Base-by-base conservation (phyloP, 2,797 vertebrate species). In the Apodemus agrarius region DNA sequence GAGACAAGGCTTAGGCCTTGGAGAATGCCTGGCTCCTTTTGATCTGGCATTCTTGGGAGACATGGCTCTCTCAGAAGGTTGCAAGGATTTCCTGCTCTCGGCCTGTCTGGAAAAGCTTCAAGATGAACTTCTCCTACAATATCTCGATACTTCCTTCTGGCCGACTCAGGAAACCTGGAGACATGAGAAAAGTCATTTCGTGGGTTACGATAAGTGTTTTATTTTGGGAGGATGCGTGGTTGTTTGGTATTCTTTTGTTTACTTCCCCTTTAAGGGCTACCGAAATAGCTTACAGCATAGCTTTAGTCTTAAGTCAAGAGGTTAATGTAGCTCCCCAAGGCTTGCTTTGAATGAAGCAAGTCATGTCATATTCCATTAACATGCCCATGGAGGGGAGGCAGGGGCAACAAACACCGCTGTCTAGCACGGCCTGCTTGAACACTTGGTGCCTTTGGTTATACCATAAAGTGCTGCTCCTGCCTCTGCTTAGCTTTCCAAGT, bases 151-250 rank as follows among this genome's bases (percentile, higher is more conserved):
- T 97, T 97, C 97, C 97, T 96, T 97, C 96, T 97, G 90, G 85
- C 65, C 19, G 57, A 96, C 85, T 97, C 97, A 97, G 97, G 96
- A 97, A 97, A 97, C 95, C 65, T 94, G 95, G 95, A 96, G 97
- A 94, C 97, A 97, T 96, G 96, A 59, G 75, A 97, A 97, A 96
- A 96, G 84, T 88, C 94, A 95, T 93, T 96, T 93, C 93, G 65
- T 49, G 91, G 94, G 84, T 96, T 97, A 92, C 95, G 96, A 91
- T 97, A 98, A 98, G 97, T 96, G 97, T 98, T 97, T 97, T 96
- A 97, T 98, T 98, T 97, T 96, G 95, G 95, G 87, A 97, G 97
- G 93, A 96, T 97, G 97, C 74, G 94, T 97, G 97, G 87, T 95
- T 97, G 96, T 97, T 98, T 97, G 94, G 91, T 72, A 92, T 93